Base-by-base conservation (phyloP, 2,888 invertebrate species). In the Amblyteles armatorius region DNA sequence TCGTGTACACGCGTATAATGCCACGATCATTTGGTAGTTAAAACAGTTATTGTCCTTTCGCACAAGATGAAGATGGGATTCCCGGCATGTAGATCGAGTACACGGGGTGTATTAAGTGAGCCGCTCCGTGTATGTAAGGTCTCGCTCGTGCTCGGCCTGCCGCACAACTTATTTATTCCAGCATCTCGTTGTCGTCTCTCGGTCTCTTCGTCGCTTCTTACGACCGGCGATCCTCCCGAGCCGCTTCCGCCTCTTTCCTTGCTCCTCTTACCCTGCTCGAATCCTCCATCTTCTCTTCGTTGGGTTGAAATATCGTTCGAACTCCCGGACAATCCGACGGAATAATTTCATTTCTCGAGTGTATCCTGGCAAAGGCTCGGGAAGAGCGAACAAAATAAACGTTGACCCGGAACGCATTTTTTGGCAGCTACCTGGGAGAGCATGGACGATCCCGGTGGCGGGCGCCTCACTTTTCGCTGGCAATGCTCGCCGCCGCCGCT, bases 401-500 rank as follows among this genome's bases (percentile, higher is more conserved):
- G 84, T 81, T 85, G 83, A 82, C 78, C 78, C 81, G 76, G 79
- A 86, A 87, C 85, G 80, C 76, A 86, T 87, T 86, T 88, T 48
- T 85, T 81, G 86, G 88, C 85, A 85, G 85, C 86, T 87, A 87
- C 87, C 88, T 88, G 85, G 26, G 26, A 63, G 55, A 73, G 22
- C 63, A 22, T 73, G 29, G 65, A n/a, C 52, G 44, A 71, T 19
- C 19, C n/a, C 26, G 48, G 57, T n/a, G 13, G 13, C 52, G 50
- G 36, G 67, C 71, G 79, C 11, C 63, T 65, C 63, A 16, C 50
- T 82, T 19, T 36, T 65, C 63, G 57, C 76, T 71, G 82, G 71
- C 69, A 79, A 22, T 79, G 79, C 72, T 40, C 26, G 19, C 60
- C 72, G 71, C 65, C 65, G 85, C 87, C 83, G 85, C 79, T 86